A percentile compares a stretch with the other conserved stretches of the same genome.
phyloP scores from a whole-genome alignment of 2,888 invertebrate genomes.

The Notodonta ziczac region DNA sequence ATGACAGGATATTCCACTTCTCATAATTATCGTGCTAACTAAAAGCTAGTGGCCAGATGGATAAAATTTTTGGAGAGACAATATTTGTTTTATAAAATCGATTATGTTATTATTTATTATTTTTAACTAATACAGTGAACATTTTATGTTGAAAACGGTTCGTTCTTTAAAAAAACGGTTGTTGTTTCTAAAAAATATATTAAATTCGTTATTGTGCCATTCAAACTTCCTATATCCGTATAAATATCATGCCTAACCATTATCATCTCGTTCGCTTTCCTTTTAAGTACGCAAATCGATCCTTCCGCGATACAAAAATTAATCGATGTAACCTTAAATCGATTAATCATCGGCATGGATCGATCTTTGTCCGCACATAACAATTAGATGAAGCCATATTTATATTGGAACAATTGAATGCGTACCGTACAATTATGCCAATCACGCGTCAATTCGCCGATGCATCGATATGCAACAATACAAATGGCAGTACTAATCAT shows the following conservation, averaged over 20 bases:
- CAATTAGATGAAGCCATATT: constrained; percentile 57
- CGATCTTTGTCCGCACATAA: constrained; percentile 31
- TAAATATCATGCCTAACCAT: neutral
- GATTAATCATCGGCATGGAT: constrained; percentile 20
- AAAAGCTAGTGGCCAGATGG: too few relatives aligned
- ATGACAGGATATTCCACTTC: neutral
- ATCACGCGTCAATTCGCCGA: constrained; percentile 56
- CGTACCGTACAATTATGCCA: constrained; percentile 56
- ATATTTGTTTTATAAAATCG: too few relatives aligned
- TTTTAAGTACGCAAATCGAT: constrained; percentile 4
- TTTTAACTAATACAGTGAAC: too few relatives aligned
- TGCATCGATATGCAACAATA: constrained; percentile 51
- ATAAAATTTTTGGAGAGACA: too few relatives aligned
- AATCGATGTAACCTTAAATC: constrained; percentile 6
- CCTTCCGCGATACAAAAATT: neutral
- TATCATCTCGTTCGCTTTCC: constrained; percentile 3
- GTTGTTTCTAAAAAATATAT: neutral
- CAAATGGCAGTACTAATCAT: constrained; percentile 29
- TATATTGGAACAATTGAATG: constrained; percentile 57
- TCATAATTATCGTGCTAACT: neutral
- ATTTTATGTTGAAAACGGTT: too few relatives aligned
- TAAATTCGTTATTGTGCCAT: neutral
- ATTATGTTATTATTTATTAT: too few relatives aligned
- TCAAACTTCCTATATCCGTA: neutral
- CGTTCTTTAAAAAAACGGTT: too few relatives aligned